Percentiles rank a stretch among this genome's conserved stretches.
These are phyloP conservation scores for Percopsis transmontana DNA, from an alignment of 2,113 vertebrate species.

Conservation along the genomic window DNA sequence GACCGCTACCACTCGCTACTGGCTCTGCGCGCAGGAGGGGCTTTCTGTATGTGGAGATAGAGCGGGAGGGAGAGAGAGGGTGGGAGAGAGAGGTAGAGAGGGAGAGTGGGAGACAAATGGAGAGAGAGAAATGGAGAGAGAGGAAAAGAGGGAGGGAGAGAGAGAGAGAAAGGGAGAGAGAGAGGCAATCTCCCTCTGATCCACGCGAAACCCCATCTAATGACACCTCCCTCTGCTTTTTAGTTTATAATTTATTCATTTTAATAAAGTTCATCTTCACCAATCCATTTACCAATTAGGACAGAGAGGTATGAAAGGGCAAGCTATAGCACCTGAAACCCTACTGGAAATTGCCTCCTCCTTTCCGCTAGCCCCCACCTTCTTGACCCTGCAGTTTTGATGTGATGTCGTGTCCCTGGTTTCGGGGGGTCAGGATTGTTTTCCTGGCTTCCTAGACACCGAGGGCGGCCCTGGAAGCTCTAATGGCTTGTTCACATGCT, in stretches of 20 bases:
- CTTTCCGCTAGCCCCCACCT: neutral
- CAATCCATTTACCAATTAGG: conserved; percentile 37
- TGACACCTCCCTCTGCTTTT: conserved; percentile 34
- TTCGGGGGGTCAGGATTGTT: conserved; percentile 51
- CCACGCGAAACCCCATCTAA: conserved; percentile 58
- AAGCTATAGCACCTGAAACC: conserved; percentile 34
- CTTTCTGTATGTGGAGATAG: too few species aligned
- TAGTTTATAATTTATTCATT: conserved; percentile 52
- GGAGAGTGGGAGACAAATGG: conserved; percentile 4
- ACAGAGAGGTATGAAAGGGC: conserved; percentile 29
- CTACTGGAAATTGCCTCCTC: conserved; percentile 3
- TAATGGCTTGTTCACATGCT: conserved; percentile 62
- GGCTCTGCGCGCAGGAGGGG: too few species aligned
- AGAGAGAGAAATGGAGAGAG: conserved; percentile 5
- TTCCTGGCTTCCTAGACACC: conserved; percentile 34
- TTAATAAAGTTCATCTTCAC: conserved; percentile 49
- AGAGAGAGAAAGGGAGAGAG: conserved; percentile 7
- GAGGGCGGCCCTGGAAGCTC: conserved; percentile 52
- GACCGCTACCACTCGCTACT: neutral
- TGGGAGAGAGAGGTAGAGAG: conserved; percentile 28
- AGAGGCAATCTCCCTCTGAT: conserved; percentile 44
- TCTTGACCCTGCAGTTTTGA: conserved; percentile 3
- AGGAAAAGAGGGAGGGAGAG: conserved; percentile 3
- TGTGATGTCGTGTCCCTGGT: conserved; percentile 23
- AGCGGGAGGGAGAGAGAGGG: conserved; percentile 12